Evolutionary conservation across 2,113 vertebrate species (phyloP).

Genomic region (Balaeniceps rex): DNA sequence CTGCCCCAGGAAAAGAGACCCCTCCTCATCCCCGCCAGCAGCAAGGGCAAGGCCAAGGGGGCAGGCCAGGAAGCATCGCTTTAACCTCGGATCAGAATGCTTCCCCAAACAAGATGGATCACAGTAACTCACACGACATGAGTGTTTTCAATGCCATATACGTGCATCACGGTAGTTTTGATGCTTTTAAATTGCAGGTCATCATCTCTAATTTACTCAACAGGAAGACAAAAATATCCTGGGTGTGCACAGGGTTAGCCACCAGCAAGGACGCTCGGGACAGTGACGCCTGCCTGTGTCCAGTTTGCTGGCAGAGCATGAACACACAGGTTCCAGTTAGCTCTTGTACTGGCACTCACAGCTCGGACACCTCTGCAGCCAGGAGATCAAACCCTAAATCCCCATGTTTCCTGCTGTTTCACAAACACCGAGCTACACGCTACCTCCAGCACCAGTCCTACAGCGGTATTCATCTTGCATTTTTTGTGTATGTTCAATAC

Average conservation of each 20-base stretch:
- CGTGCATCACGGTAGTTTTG: accelerated
- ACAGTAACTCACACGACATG: accelerated
- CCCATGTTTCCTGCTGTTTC: neutral
- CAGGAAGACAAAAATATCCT: neutral
- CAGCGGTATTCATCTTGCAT: accelerated
- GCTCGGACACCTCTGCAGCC: neutral
- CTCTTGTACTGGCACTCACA: neutral
- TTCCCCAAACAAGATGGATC: neutral
- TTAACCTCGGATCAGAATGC: neutral
- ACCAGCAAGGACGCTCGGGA: neutral
- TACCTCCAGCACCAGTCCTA: neutral
- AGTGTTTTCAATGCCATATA: accelerated
- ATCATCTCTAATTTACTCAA: neutral
- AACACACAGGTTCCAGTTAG: accelerated
- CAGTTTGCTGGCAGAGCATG: neutral
- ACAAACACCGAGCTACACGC: accelerated
- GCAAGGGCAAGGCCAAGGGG: neutral
- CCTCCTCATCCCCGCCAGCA: neutral
- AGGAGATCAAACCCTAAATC: neutral
- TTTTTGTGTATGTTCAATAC: accelerated
- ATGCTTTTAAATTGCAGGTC: neutral
- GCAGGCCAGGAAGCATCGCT: neutral
- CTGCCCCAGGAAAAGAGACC: no score
- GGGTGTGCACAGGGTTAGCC: neutral
- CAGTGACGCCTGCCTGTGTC: accelerated